Conservation (phyloP, 2,797 vertebrate genomes). For the Mus spretus region DNA sequence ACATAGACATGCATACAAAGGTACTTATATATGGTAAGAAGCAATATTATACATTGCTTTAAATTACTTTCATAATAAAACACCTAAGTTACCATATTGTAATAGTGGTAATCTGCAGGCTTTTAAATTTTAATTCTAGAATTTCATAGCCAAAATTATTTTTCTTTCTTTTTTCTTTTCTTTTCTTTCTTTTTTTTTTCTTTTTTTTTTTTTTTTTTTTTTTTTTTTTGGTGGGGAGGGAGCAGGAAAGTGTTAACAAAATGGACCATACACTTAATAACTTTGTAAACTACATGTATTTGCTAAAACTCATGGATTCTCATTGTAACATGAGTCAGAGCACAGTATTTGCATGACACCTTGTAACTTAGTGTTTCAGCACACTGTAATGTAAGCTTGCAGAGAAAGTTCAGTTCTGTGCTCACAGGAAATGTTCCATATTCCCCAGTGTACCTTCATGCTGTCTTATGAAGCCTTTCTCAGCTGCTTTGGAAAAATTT, state of each 20-base stretch:
- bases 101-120: slow-evolving; percentile 62
- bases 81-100: background rate
- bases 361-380: slow-evolving; percentile 32
- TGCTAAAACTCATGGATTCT: slow-evolving; percentile 61
- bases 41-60: slow-evolving; percentile 28
- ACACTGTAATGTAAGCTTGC: slow-evolving; percentile 21
- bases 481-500: slow-evolving; percentile 8
- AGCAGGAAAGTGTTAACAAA: slow-evolving; percentile 43
- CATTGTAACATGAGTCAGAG: slow-evolving; percentile 60
- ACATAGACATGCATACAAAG: background rate
- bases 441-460: background rate
- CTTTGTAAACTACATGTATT: slow-evolving; percentile 29
- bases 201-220: too few relatives aligned
- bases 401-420: slow-evolving; percentile 28
- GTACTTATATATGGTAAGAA: slow-evolving; percentile 10
- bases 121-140: slow-evolving; percentile 73
- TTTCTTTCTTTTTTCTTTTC: background rate
- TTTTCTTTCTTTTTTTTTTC: background rate
- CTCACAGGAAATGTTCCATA: slow-evolving; percentile 42
- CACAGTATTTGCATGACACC: slow-evolving; percentile 13
- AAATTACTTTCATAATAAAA: slow-evolving; percentile 58
- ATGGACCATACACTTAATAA: slow-evolving; percentile 54
- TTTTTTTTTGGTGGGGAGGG: background rate
- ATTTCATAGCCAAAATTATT: slow-evolving; percentile 57
- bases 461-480: background rate